phyloP scores from a whole-genome alignment of 1,140 invertebrate genomes.

The honey bee (Apis mellifera) region DNA sequence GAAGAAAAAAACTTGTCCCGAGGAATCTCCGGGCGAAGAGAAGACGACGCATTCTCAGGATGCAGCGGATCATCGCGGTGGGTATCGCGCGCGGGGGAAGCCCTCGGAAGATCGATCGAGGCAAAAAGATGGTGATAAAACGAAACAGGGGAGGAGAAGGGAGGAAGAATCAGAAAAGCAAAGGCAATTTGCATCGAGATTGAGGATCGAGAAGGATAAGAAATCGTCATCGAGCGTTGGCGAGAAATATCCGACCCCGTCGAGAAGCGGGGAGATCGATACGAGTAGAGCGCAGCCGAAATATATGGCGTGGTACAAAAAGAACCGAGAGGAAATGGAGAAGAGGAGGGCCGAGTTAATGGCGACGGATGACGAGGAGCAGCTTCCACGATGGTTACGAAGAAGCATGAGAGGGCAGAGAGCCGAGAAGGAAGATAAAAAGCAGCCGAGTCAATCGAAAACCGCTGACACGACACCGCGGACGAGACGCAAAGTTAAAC shows the following conservation, averaged over 20 bases:
- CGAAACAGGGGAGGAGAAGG: conserved; percentile 32
- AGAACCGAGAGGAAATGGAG: conserved; percentile 75
- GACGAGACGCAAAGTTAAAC: conserved; percentile 70
- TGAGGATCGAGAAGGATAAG: conserved; percentile 43
- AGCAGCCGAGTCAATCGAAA: conserved; percentile 9
- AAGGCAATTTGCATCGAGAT: conserved; percentile 9
- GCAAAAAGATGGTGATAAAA: background rate
- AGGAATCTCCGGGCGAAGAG: conserved; percentile 18
- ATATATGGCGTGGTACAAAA: conserved; percentile 83
- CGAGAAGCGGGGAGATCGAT: conserved; percentile 51
- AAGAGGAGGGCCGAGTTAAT: conserved; percentile 67
- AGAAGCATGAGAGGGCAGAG: conserved; percentile 55
- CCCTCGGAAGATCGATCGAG: conserved; percentile 10
- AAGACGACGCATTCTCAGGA: background rate
- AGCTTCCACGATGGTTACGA: conserved; percentile 71
- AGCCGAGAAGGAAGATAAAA: conserved; percentile 44
- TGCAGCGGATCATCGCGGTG: background rate
- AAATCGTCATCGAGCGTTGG: conserved; percentile 30
- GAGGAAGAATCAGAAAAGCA: conserved; percentile 53
- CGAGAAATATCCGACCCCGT: conserved; percentile 41
- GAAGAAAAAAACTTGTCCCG: conserved; percentile 30
- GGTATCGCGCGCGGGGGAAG: conserved; percentile 13
- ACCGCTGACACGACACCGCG: conserved; percentile 65
- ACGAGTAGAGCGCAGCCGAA: conserved; percentile 74
- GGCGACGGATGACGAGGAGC: conserved; percentile 70